Evolutionary conservation across 2,797 vertebrate genomes (phyloP), one percentile per base, ranked within the genome.

Genomic region (Silurus aristotelis): DNA sequence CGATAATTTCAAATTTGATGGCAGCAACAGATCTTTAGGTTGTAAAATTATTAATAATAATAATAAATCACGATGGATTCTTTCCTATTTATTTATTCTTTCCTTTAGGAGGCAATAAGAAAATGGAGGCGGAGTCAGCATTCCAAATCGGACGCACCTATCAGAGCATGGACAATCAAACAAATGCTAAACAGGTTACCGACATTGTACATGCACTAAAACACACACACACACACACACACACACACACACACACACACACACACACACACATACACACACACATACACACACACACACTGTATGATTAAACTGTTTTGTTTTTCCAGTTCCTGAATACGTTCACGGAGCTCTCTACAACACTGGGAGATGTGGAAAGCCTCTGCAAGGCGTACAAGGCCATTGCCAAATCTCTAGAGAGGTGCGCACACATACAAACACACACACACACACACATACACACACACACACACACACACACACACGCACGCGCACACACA

Each of bases 41-140:
- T 38, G 31, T 38, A 38, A 38, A 38, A 38, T 38, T 38, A 38
- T 38, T 38, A 38, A 38, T 38, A 38, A 3, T 38, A 38, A 38
- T 38, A 38, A 38, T 38, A 38, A 38, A 38, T 38, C 38, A 38
- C 38, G 38, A 38, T 38, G 3, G 38, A 38, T 38, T 38, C 38
- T 38, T 38, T 38, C 38, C 38, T 38, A 38, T 38, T 38, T 38
- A 4, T 38, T 52, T 52, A 10, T 52, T 17, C 20, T 75, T 25
- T 83, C 5, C 55, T 89, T 82, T 86, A 99, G 97, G 91, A 68
- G 94, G 87, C 80, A 90, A 96, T 88, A 92, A 13, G 87, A 93
- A 89, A 8, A 60, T 87, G 0, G 85, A 94, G 81, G 92, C 84
- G 7, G 90, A 93, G 7, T 89, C 91, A 0, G 84, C 87, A 0